Conservation (phyloP, 1,140 invertebrate genomes). For the Cepaea nemoralis region DNA sequence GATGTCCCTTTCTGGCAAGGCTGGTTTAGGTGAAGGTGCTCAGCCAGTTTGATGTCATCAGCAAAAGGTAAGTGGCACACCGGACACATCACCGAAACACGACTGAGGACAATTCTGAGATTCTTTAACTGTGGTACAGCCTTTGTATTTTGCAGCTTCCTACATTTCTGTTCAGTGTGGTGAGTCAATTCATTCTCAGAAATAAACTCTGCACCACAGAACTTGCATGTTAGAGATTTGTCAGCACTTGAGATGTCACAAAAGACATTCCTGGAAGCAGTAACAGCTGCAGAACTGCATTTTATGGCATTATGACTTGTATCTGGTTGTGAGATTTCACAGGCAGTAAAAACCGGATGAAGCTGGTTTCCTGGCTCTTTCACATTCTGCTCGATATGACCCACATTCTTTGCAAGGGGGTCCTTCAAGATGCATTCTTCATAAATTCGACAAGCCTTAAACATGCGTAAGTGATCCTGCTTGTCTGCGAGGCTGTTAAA, state of each 20-base stretch:
- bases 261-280: background rate
- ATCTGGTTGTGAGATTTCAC: no score
- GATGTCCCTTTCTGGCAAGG: background rate
- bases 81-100: background rate
- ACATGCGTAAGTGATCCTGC: no score
- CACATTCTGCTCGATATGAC: no score
- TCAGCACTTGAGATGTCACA: background rate
- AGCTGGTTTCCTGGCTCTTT: no score
- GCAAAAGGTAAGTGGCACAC: background rate
- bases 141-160: background rate
- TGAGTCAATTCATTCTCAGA: background rate
- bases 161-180: background rate
- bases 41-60: background rate
- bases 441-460: no score
- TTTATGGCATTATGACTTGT: no score
- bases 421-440: no score
- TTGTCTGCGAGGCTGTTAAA: background rate
- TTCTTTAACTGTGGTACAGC: background rate
- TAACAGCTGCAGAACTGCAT: background rate
- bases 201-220: background rate
- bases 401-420: no score
- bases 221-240: background rate
- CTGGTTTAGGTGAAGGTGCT: background rate
- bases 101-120: background rate
- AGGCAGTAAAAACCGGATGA: no score